A percentile compares a stretch with the other conserved stretches of the same genome.
These are phyloP conservation scores for Xestia ashworthii DNA, from an alignment of 2,888 invertebrate genomes.

Conservation along the genomic window DNA sequence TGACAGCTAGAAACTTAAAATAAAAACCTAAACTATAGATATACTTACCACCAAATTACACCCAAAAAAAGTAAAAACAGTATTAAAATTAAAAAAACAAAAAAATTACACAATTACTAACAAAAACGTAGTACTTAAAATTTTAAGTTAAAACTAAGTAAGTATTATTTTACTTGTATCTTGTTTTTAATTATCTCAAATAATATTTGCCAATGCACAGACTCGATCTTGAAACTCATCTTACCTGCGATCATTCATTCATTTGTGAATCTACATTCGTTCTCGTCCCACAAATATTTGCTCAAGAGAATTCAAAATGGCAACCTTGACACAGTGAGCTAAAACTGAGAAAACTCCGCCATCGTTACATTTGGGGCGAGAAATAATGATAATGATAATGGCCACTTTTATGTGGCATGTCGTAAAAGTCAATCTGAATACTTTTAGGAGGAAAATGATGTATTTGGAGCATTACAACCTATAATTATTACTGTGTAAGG, in stretches of 20 bases:
- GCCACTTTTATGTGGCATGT: slow-evolving; percentile 41
- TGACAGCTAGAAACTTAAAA: too few relatives aligned
- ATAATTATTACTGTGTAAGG: not conserved
- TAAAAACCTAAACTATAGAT: too few relatives aligned
- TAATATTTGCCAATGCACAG: not conserved
- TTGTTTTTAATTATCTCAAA: not conserved
- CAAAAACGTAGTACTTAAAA: too few relatives aligned
- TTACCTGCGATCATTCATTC: not conserved
- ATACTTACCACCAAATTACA: too few relatives aligned
- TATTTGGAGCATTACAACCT: slow-evolving; percentile 26
- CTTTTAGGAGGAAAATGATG: slow-evolving; percentile 36
- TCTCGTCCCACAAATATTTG: slow-evolving; percentile 3
- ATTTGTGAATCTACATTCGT: slow-evolving; percentile 1
- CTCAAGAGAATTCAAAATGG: slow-evolving; percentile 20
- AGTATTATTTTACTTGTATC: not conserved
- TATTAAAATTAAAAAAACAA: too few relatives aligned
- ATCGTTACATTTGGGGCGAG: slow-evolving; percentile 40
- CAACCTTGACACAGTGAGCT: slow-evolving; percentile 47
- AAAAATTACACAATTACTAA: too few relatives aligned
- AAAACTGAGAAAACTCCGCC: slow-evolving; percentile 16
- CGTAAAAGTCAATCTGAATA: slow-evolving; percentile 46
- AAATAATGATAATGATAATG: slow-evolving; percentile 54
- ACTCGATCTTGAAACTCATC: not conserved
- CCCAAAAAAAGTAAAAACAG: too few relatives aligned
- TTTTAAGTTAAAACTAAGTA: too few relatives aligned